A percentile compares a stretch with the other conserved stretches of the same genome.
Evolutionary conservation across 2,888 invertebrate species (phyloP).

Genomic region (Pterostichus niger): DNA sequence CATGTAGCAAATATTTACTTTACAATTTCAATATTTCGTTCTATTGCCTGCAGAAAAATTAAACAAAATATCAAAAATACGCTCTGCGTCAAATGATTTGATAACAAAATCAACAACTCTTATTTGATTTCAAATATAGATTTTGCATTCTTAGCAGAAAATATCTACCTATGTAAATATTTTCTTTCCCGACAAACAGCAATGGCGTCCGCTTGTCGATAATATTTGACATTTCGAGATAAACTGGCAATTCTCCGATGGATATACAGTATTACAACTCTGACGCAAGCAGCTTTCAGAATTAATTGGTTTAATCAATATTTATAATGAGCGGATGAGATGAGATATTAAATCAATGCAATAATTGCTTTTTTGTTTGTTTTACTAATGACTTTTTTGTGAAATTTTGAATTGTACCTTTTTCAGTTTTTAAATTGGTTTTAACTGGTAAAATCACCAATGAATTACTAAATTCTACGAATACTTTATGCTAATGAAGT

Average conservation of each 20-base stretch:
- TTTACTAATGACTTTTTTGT: not conserved
- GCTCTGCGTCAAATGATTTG: not conserved
- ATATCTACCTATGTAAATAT: constrained; percentile 39
- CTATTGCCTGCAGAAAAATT: not conserved
- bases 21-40: not conserved
- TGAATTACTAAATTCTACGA: constrained; percentile 10
- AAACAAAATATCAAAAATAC: constrained; percentile 18
- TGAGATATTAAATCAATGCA: constrained; percentile 1
- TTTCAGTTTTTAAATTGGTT: not conserved
- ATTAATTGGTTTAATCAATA: constrained; percentile 31
- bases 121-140: constrained; percentile 3
- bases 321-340: constrained; percentile 11
- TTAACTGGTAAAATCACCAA: not conserved
- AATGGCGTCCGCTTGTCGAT: constrained; percentile 31
- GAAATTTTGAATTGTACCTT: constrained; percentile 13
- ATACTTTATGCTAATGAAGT: constrained; percentile 4
- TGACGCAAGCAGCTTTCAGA: not conserved
- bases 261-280: not conserved
- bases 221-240: constrained; percentile 52
- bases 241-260: constrained; percentile 6
- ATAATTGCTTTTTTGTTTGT: constrained; percentile 22
- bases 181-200: constrained; percentile 35
- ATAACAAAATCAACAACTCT: constrained; percentile 29
- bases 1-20: constrained; percentile 14
- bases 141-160: constrained; percentile 34